Evolutionary conservation across 2,113 vertebrate genomes (phyloP).

Genomic region (Alosa alosa): DNA sequence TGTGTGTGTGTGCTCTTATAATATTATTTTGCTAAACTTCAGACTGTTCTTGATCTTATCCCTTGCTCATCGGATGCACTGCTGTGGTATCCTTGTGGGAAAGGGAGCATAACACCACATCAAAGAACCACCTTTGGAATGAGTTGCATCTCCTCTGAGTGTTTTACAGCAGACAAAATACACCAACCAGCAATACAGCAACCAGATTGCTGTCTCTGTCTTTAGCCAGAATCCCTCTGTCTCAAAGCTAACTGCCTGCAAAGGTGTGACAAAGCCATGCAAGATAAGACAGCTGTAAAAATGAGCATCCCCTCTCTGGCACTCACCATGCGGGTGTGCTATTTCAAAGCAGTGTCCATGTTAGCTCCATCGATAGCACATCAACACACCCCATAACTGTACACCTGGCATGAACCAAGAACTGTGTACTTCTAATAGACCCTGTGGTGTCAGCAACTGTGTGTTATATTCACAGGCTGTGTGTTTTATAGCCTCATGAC

Average conservation of each 20-base stretch:
- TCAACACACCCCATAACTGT: not conserved
- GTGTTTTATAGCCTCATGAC: not conserved
- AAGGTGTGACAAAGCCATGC: slow-evolving; percentile 2
- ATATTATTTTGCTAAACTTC: not conserved
- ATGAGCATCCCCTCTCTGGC: not conserved
- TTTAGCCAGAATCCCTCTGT: not conserved
- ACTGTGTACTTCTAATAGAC: not conserved
- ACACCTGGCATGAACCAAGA: not conserved
- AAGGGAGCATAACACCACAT: not conserved
- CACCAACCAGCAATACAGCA: not conserved
- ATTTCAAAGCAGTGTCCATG: slow-evolving; percentile 11
- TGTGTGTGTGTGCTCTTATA: slow-evolving; percentile 29
- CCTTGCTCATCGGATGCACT: not conserved
- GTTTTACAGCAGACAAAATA: not conserved
- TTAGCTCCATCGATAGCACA: slow-evolving; percentile 2
- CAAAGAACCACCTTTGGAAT: not conserved
- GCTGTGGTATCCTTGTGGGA: not conserved
- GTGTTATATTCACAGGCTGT: not conserved
- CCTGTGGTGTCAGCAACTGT: slow-evolving; percentile 5
- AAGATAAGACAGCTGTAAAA: not conserved
- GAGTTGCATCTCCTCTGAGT: not conserved
- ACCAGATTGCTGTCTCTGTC: not conserved
- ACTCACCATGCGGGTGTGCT: not conserved
- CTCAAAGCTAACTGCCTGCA: not conserved
- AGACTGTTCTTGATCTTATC: not conserved